phyloP scores from a whole-genome alignment of 2,888 invertebrate species.

The Acanthosepion lycidas region DNA sequence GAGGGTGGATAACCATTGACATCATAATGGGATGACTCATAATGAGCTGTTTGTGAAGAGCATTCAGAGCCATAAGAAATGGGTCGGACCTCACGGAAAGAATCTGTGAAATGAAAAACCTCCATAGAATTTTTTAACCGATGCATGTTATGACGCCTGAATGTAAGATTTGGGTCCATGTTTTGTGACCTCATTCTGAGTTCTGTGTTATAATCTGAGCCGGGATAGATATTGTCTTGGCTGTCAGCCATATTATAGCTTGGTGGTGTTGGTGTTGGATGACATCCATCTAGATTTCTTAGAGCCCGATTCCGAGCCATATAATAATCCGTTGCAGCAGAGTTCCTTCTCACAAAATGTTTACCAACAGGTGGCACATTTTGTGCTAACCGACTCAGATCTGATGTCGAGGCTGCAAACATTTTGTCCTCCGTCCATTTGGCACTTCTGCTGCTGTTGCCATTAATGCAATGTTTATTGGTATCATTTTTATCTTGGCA shows the following conservation, averaged over 20 bases:
- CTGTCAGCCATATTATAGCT: constrained; percentile 47
- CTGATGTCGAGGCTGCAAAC: constrained; percentile 35
- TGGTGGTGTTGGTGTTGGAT: background rate
- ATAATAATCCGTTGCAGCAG: background rate
- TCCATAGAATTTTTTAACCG: constrained; percentile 62
- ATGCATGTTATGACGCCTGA: constrained; percentile 66
- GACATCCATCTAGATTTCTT: background rate
- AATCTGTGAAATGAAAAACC: constrained; percentile 63
- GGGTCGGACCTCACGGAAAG: constrained; percentile 51
- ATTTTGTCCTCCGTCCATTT: background rate
- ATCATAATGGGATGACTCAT: background rate
- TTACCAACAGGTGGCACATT: background rate
- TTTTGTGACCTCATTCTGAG: constrained; percentile 59
- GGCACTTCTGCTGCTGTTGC: background rate
- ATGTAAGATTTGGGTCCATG: constrained; percentile 66
- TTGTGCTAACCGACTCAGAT: background rate
- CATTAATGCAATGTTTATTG: background rate
- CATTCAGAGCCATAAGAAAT: background rate
- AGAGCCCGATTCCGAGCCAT: background rate
- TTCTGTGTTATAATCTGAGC: constrained; percentile 53
- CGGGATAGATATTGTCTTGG: background rate
- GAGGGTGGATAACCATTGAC: background rate
- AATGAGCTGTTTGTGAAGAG: background rate
- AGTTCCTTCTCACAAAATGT: constrained; percentile 24
- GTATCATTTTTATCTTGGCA: background rate